Base-by-base conservation (phyloP, 2,113 vertebrate genomes). In the Benitochromis conjunctus region DNA sequence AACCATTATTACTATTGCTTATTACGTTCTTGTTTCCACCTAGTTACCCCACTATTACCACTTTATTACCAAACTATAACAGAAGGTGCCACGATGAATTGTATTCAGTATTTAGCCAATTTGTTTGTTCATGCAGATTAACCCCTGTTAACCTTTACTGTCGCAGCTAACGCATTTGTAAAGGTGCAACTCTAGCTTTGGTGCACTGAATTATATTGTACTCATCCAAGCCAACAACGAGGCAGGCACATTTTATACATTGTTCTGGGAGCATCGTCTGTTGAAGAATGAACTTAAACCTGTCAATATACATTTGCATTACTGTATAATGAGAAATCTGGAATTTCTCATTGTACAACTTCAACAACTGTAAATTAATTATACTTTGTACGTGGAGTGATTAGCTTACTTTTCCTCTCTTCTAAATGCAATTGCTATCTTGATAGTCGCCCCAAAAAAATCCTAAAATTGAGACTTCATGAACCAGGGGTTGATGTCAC, bases 281-380 rank as follows among this genome's bases (percentile, higher is more conserved):
- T 74, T 74, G 41, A 74, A 48, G 24, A 29, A 29, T 29, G 29
- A 74, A 71, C 64, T 46, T 1, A 26, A 24, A 69, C 38, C 12
- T 16, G 64, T 71, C 64, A 43, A 71, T 71, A 71, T 46, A 46
- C 41, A 46, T 46, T 10, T 46, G 38, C 64, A 71, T 46, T 46
- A 71, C 21, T 46, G 21, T 29, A 71, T 71, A 46, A 2, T 71
- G 3, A 18, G 8, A 46, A 46, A 46, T 7, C 64, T 71, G 64
- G 9, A 0, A 26, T 46, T 71, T 71, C 66, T 46, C 21, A 71
- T 1, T 48, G 18, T 48, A 71, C 41, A 46, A 46, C 38, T 69
- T 69, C 36, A 69, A 14, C 36, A 69, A 43, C 64, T 24, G 62
- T 41, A 7, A 16, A 43, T 69, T 24, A 69, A 43, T 24, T 9